Evolutionary conservation across 1,140 invertebrate genomes (phyloP).

Genomic region (Hestina assimilis): DNA sequence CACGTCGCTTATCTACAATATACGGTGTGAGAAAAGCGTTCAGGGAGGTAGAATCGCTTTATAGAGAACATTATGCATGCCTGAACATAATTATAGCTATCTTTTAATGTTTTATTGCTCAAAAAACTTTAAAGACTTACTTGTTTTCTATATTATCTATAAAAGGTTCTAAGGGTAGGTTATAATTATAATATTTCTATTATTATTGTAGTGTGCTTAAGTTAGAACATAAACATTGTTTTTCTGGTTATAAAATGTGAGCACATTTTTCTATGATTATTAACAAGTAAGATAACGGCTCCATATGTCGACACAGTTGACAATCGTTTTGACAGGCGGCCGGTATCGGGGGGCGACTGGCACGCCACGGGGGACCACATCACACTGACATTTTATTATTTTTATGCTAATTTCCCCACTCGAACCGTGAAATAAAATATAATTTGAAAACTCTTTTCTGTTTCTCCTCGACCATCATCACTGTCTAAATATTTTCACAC

Average conservation of each 20-base stretch:
- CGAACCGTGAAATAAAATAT: slow-evolving; percentile 49
- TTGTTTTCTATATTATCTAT: too few species aligned
- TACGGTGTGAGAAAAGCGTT: slow-evolving; percentile 37
- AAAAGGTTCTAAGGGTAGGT: too few species aligned
- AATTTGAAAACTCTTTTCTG: slow-evolving; percentile 38
- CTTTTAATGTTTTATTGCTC: not conserved
- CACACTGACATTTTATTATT: slow-evolving; percentile 66
- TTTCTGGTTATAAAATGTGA: not conserved
- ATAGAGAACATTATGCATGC: slow-evolving; percentile 19
- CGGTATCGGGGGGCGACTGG: slow-evolving; percentile 32
- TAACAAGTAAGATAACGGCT: slow-evolving; percentile 35
- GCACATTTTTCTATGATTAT: slow-evolving; percentile 29
- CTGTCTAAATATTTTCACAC: slow-evolving; percentile 20
- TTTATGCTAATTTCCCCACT: slow-evolving; percentile 63
- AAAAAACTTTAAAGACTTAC: not conserved
- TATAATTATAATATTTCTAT: too few species aligned
- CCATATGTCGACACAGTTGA: slow-evolving; percentile 39
- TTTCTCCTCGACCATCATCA: slow-evolving; percentile 7
- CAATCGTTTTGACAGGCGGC: slow-evolving; percentile 54
- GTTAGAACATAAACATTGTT: too few species aligned
- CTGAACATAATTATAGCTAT: slow-evolving; percentile 22
- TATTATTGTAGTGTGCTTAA: too few species aligned
- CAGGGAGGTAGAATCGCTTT: slow-evolving; percentile 32
- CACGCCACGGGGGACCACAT: slow-evolving; percentile 46
- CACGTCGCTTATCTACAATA: slow-evolving; percentile 69